Conservation (phyloP, 2,888 invertebrate genomes). For the Capitulum mitella region DNA sequence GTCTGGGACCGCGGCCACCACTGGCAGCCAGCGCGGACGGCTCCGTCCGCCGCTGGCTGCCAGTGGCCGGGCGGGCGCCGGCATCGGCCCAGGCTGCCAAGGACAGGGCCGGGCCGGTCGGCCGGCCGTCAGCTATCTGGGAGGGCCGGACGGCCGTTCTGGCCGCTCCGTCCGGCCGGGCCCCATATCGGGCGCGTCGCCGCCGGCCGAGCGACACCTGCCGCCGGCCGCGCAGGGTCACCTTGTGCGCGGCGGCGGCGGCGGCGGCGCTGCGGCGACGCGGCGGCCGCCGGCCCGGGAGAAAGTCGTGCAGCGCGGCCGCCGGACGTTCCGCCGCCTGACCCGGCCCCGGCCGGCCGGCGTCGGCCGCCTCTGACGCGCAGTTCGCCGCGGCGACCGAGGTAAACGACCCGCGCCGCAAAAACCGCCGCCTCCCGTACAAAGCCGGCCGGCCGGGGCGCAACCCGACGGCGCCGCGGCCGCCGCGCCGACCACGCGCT, state of each 20-base stretch:
- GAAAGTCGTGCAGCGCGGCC: background rate
- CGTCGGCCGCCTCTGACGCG: background rate
- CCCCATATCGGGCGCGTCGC: background rate
- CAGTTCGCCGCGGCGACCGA: background rate
- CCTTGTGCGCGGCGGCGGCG: background rate
- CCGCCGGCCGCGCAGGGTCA: background rate
- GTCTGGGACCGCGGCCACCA: too few relatives aligned
- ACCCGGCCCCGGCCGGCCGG: background rate
- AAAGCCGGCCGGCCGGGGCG: background rate
- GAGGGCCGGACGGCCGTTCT: background rate
- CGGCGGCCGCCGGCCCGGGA: background rate
- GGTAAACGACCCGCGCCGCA: conserved; percentile 10
- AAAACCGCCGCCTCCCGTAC: background rate
- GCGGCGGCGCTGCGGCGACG: background rate
- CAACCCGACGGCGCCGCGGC: background rate
- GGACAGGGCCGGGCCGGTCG: background rate
- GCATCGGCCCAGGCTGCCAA: too few relatives aligned
- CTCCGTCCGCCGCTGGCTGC: too few relatives aligned
- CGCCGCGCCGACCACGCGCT: background rate
- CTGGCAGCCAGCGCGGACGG: background rate
- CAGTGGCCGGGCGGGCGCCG: too few relatives aligned
- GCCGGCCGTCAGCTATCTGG: background rate
- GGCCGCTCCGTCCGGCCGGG: background rate
- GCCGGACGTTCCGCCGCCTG: background rate
- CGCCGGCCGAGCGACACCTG: background rate